Evolutionary conservation across 2,797 vertebrate species (phyloP).

Genomic region (Sorex maritimensis): DNA sequence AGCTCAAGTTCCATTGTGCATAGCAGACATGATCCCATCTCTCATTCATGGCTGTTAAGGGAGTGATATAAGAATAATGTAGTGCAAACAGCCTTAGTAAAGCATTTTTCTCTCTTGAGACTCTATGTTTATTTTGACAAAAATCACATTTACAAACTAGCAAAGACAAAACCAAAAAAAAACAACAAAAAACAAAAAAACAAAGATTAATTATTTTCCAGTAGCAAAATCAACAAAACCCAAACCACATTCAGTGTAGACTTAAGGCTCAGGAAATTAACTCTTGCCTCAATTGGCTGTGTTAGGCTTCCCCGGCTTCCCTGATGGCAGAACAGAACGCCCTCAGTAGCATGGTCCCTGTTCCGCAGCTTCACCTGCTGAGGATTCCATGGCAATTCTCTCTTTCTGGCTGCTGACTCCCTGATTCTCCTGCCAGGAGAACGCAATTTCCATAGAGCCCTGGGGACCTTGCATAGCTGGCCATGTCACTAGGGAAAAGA

Average conservation of each 20-base stretch:
- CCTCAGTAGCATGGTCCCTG: not conserved
- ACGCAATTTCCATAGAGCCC: not conserved
- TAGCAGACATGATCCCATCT: not conserved
- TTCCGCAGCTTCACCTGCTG: not conserved
- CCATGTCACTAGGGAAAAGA: not conserved
- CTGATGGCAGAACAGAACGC: not conserved
- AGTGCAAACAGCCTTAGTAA: constrained; percentile 16
- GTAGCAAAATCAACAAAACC: too few relatives aligned
- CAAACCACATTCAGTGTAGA: not conserved
- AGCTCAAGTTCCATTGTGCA: not conserved
- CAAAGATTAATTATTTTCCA: not conserved
- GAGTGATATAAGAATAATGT: not conserved
- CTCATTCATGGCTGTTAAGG: not conserved
- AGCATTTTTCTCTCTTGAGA: not conserved
- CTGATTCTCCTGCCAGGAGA: not conserved
- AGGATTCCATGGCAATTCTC: constrained; percentile 15
- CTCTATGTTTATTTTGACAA: constrained; percentile 40
- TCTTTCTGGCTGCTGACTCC: not conserved
- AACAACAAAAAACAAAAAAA: not conserved
- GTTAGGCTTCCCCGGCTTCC: not conserved
- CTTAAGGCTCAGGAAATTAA: constrained; percentile 10
- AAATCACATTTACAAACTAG: not conserved
- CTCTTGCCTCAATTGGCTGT: constrained; percentile 5
- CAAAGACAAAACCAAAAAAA: too few relatives aligned
- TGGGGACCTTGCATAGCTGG: not conserved